Base-by-base conservation (phyloP, 2,888 invertebrate genomes). In the Sepioteuthis lessoniana region DNA sequence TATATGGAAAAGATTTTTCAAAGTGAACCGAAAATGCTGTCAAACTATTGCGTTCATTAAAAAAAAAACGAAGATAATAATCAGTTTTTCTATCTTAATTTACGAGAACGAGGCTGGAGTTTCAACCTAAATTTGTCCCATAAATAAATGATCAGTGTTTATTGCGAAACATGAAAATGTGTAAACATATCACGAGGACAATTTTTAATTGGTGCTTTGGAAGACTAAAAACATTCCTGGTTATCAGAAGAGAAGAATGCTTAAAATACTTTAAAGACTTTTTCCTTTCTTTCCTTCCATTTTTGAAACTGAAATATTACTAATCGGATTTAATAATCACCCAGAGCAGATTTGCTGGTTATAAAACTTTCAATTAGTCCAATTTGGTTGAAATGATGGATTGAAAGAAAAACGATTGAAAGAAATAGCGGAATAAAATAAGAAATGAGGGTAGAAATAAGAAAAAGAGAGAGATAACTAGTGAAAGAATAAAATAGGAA, bases 31-130 rank as follows among this genome's bases (percentile, higher is more conserved):
- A 10, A 76, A 76, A 76, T 76, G 13, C 19, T 35, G 35, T n/a
- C 76, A 76, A 76, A 35, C 35, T 76, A n/a, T 76, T 76, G 76
- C n/a, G n/a, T 16, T n/a, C 91, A 91, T 46, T 42, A 42, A 42
- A 42, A 42, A 7, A 42, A 42, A 91, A 91, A 46, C n/a, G 37
- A 91, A 91, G 38, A 35, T 25, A 21, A 38, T 91, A 76, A 76
- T 76, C 94, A 94, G 94, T 93, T 50, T 93, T 60, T 90, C 94
- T 94, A 35, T 90, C 90, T 46, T 91, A 60, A 55, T 55, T 35
- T 47, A 47, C 50, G 46, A 42, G 50, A 94, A 46, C 42, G 93
- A 90, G 90, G 38, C 42, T 31, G 91, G 7, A 76, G 42, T 31
- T 46, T 19, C 28, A 38, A 47, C 25, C 35, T 31, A n/a, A 47